phyloP scores from a whole-genome alignment of 2,797 vertebrate genomes.

The Halcyon smyrnensis region DNA sequence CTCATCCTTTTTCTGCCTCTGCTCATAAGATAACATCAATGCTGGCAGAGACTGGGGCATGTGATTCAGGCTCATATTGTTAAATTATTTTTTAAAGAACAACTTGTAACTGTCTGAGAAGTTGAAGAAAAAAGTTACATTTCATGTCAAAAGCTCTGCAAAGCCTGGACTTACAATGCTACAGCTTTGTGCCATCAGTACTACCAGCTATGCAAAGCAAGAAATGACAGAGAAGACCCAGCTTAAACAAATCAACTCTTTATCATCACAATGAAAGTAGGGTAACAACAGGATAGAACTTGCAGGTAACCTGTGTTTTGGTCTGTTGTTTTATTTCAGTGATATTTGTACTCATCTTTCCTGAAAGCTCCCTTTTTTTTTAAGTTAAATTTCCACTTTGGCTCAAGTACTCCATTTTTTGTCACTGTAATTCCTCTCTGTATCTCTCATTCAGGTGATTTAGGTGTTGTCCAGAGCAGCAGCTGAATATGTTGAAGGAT shows the following conservation, averaged over 20 bases:
- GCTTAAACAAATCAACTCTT: not conserved
- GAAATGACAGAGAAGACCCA: not conserved
- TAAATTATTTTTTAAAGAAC: not conserved
- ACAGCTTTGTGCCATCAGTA: not conserved
- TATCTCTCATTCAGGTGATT: not conserved
- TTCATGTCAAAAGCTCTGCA: not conserved
- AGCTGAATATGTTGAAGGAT: not conserved
- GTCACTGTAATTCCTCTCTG: not conserved
- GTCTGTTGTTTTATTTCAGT: not conserved
- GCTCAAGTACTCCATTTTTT: fast-evolving
- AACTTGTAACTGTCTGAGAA: not conserved
- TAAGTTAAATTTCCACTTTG: not conserved
- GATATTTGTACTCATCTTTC: not conserved
- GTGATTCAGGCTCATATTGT: not conserved
- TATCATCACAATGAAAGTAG: not conserved
- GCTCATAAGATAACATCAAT: not conserved
- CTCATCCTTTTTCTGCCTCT: not conserved
- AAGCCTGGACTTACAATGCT: not conserved
- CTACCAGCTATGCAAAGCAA: not conserved
- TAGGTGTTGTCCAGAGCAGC: not conserved
- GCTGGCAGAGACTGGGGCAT: not conserved
- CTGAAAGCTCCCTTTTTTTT: not conserved
- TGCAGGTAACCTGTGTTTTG: not conserved
- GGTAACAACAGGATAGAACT: not conserved
- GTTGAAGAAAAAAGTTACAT: too few relatives aligned